Conservation (phyloP, 1,140 invertebrate genomes). For the Drosophila neocordata region DNA sequence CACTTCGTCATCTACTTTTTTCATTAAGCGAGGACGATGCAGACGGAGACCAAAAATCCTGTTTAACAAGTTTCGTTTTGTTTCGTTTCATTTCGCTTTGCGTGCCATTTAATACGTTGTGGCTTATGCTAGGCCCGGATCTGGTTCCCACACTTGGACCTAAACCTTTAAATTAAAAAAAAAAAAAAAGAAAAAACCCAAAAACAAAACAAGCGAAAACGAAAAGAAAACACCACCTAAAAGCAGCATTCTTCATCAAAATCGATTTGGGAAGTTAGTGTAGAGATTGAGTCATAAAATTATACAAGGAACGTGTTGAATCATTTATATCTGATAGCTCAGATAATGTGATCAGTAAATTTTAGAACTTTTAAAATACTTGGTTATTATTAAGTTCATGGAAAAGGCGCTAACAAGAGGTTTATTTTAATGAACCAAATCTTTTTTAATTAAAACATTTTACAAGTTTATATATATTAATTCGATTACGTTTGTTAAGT, state of each 20-base stretch:
- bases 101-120: constrained; percentile 36
- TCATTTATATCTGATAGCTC: neutral
- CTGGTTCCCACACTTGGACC: constrained; percentile 22
- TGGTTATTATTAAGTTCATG: too few relatives aligned
- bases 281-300: constrained; percentile 1
- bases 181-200: constrained; percentile 12
- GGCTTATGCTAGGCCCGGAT: constrained; percentile 60
- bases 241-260: neutral
- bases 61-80: constrained; percentile 66
- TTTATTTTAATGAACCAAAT: too few relatives aligned
- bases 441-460: too few relatives aligned
- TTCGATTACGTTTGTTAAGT: too few relatives aligned
- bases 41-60: constrained; percentile 57
- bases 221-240: constrained; percentile 5
- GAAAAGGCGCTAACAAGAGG: too few relatives aligned
- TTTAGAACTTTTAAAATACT: too few relatives aligned
- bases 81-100: constrained; percentile 27
- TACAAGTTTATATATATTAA: too few relatives aligned
- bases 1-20: constrained; percentile 14
- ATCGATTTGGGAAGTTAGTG: neutral
- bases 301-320: neutral
- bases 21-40: constrained; percentile 12
- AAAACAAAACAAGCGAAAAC: constrained; percentile 66
- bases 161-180: neutral
- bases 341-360: too few relatives aligned